These are phyloP conservation scores for Galerucella pusilla DNA, from an alignment of 2,888 invertebrate genomes.

Conservation along the genomic window DNA sequence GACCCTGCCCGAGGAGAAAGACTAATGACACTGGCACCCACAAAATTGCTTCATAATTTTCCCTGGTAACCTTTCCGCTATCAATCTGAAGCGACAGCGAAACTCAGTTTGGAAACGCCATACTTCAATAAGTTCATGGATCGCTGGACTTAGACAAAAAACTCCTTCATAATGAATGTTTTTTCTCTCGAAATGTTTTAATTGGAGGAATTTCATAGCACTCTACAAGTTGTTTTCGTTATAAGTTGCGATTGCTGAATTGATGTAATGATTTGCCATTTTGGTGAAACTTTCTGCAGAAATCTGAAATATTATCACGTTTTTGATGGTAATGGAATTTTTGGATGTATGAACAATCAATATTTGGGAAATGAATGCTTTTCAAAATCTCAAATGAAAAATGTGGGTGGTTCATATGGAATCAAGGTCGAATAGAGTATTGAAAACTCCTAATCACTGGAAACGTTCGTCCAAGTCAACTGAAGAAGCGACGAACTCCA, in stretches of 20 bases:
- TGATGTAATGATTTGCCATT: conserved; percentile 29
- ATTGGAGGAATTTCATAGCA: conserved; percentile 49
- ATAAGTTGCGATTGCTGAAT: conserved; percentile 38
- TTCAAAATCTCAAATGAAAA: no score
- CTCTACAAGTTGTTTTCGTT: conserved; percentile 45
- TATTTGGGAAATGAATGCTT: no score
- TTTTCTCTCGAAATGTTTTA: conserved; percentile 47
- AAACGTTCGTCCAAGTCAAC: no score
- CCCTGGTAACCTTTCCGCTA: conserved; percentile 64
- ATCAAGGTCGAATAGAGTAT: no score
- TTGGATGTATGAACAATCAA: no score
- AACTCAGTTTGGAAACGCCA: conserved; percentile 56
- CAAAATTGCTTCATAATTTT: conserved; percentile 67
- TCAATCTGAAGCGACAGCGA: conserved; percentile 60
- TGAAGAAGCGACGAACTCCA: no score
- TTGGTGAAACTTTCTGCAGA: not conserved
- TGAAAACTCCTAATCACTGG: no score
- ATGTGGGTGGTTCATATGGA: no score
- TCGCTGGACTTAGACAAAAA: conserved; percentile 45
- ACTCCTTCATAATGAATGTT: conserved; percentile 47
- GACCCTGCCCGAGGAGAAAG: conserved; percentile 53
- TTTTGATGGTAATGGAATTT: no score
- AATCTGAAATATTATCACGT: no score
- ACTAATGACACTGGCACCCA: conserved; percentile 64
- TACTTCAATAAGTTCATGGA: conserved; percentile 59